These are phyloP conservation scores for Catalaphyllia jardinei DNA, from an alignment of 64 coral and sea anemone genomes.

Conservation along the genomic window DNA sequence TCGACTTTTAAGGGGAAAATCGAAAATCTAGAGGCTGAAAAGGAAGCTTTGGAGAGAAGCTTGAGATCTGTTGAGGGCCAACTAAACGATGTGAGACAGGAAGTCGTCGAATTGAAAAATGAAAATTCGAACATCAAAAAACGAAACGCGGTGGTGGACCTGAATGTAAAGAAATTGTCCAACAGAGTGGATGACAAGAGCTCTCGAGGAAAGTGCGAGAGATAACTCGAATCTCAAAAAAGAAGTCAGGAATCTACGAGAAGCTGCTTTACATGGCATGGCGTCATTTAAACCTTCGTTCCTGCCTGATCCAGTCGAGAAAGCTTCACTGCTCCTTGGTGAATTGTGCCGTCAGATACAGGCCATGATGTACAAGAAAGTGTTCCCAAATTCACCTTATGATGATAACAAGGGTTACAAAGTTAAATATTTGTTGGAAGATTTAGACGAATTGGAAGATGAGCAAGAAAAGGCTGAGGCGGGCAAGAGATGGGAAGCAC, in stretches of 20 bases:
- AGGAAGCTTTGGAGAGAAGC: too few relatives aligned
- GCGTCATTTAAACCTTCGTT: background rate
- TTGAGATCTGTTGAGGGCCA: too few relatives aligned
- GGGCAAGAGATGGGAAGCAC: background rate
- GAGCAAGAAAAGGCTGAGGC: background rate
- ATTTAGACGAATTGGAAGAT: background rate
- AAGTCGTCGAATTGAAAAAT: background rate
- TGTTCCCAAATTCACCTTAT: conserved; percentile 7
- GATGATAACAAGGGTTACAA: conserved; percentile 13
- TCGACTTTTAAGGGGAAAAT: background rate
- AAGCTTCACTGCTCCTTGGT: background rate
- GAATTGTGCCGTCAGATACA: conserved; percentile 19
- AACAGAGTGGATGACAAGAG: conserved; percentile 8
- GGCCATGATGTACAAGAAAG: conserved; percentile 38
- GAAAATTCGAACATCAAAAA: background rate
- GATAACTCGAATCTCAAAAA: conserved; percentile 15
- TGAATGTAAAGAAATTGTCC: conserved; percentile 3
- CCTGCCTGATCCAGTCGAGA: background rate
- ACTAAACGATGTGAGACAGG: background rate
- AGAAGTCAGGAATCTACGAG: background rate
- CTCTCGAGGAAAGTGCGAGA: background rate
- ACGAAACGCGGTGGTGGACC: background rate
- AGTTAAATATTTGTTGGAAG: conserved; percentile 8
- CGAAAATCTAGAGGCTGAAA: background rate
- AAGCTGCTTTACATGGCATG: background rate